Evolutionary conservation across 2,888 invertebrate species (phyloP), one percentile per base, ranked within the genome.

Genomic region (Drosophila mulleri): DNA sequence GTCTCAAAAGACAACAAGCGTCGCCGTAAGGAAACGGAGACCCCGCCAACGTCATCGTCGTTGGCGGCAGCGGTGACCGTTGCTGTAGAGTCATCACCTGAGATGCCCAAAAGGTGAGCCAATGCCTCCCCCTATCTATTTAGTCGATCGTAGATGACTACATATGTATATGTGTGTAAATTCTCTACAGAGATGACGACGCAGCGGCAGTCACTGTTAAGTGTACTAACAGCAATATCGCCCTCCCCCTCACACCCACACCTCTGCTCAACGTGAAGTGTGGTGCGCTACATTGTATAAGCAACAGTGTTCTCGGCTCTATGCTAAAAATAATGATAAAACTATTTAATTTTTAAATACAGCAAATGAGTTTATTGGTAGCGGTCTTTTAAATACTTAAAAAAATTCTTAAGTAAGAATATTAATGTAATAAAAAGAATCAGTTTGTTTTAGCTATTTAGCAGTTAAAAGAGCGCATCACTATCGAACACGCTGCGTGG

Each of bases 1-100:
- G 93, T 93, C 77, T 93, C 93, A 62, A 92, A 92, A 91, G 92
- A 92, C 83, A 91, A 90, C 86, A 93, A 93, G 91, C 92, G 91
- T 79, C 92, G 92, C 72, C 87, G 92, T 75, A 92, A 92, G 88
- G 92, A 93, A 79, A 81, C 89, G 14, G 86, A 87, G 72, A 90
- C 86, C 48, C 86, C 84, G 57, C 87, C 86, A 67, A 89, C 92
- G 72, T 90, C 91, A 73, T 84, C 91, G 71, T 69, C 91, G 44
- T 67, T 81, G 54, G 69, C 79, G 60, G 62, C 80, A 53, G 53
- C 80, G 59, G 64, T 75, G 65, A 63, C 78, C 60, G 70, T 88
- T 68, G 86, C 92, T 66, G 86, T 92, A 63, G 92, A 92, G 82
- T 92, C 92, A 80, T 92, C 93, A 78, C 92, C 92, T 72, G 93